A percentile compares a stretch with the other conserved stretches of the same genome.
phyloP scores from a whole-genome alignment of 2,797 vertebrate species.

The Oreochromis grahami region DNA sequence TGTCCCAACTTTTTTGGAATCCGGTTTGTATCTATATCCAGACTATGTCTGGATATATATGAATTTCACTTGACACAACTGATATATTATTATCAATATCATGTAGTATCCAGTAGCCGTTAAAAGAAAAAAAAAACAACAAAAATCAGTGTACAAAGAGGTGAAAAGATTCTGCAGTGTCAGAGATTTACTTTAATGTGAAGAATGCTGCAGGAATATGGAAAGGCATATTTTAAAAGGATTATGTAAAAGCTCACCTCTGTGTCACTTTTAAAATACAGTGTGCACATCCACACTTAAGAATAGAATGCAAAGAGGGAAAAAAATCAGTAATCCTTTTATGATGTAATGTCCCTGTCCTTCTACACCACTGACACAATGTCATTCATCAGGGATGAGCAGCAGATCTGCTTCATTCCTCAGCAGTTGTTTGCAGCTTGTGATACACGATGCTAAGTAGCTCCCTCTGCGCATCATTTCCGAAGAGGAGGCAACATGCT shows the following conservation, averaged over 20 bases:
- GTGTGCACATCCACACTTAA: not conserved
- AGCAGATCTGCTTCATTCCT: conserved; percentile 33
- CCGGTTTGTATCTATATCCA: not conserved
- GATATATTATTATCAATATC: not conserved
- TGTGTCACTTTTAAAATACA: not conserved
- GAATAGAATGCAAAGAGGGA: not conserved
- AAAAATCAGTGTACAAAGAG: not conserved
- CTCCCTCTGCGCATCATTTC: conserved; percentile 41
- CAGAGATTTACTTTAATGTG: not conserved
- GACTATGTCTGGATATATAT: not conserved
- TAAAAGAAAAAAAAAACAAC: not conserved
- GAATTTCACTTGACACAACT: not conserved
- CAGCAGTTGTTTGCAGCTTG: conserved; percentile 44
- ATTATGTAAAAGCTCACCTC: not conserved
- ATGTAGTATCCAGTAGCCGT: not conserved
- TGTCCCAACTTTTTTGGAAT: too few species aligned
- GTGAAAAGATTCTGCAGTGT: not conserved
- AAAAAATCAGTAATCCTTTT: conserved; percentile 2
- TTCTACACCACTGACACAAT: conserved; percentile 4
- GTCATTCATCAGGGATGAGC: conserved; percentile 13
- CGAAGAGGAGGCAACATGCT: conserved; percentile 17
- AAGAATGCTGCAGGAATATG: not conserved
- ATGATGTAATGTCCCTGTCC: conserved; percentile 7
- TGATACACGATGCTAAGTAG: conserved; percentile 54
- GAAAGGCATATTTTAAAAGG: not conserved